phyloP scores from a whole-genome alignment of 2,113 vertebrate species.

The Sylvicapra grimmia region DNA sequence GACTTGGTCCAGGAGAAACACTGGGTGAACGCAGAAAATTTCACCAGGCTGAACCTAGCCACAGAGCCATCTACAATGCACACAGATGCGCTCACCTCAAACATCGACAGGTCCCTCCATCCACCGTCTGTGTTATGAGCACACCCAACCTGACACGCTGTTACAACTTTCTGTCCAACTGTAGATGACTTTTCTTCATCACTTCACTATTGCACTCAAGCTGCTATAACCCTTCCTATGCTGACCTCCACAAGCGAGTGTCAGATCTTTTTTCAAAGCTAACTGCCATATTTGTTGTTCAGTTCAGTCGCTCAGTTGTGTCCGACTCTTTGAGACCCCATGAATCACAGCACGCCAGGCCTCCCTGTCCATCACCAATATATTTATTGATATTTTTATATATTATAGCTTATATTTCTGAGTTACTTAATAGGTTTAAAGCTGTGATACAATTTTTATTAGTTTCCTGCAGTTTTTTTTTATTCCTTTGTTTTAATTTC shows the following conservation, averaged over 20 bases:
- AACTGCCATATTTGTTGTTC: not conserved
- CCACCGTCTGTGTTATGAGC: fast-evolving
- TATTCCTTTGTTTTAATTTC: not conserved
- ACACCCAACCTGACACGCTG: fast-evolving
- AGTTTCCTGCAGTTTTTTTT: not conserved
- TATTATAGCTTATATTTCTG: not conserved
- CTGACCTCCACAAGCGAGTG: not conserved
- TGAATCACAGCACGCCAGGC: no score
- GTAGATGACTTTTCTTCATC: not conserved
- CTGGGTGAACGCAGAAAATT: not conserved
- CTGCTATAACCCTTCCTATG: not conserved
- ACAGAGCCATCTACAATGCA: not conserved
- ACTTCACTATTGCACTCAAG: not conserved
- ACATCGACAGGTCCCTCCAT: fast-evolving
- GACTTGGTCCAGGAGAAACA: not conserved
- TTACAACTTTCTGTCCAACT: not conserved
- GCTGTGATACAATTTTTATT: not conserved
- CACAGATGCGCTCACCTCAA: not conserved
- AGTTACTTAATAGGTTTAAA: not conserved
- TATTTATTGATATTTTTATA: not conserved
- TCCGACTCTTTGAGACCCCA: no score
- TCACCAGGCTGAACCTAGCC: not conserved
- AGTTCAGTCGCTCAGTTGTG: no score
- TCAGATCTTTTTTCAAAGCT: not conserved
- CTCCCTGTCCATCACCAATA: no score